Evolutionary conservation across 1,140 invertebrate species (phyloP).

Genomic region (Daktulosphaira vitifoliae): DNA sequence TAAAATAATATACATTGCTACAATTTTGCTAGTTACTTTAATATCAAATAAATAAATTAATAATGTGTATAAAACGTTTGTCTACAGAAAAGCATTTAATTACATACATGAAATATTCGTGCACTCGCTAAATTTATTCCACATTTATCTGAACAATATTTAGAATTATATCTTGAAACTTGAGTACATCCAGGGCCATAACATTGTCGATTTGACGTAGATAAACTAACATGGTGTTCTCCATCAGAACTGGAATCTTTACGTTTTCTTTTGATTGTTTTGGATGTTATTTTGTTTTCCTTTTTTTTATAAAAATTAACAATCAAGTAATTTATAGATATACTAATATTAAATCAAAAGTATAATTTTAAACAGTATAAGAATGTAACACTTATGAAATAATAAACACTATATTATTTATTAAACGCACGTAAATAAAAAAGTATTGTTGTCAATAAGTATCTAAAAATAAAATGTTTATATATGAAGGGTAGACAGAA

Average conservation of each 20-base stretch:
- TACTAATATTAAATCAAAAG: no score
- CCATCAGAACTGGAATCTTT: constrained; percentile 49
- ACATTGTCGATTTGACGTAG: constrained; percentile 58
- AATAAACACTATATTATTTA: no score
- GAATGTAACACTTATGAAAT: no score
- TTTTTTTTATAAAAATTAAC: not conserved
- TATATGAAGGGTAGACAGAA: no score
- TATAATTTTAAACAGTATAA: no score
- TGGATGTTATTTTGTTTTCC: constrained; percentile 8
- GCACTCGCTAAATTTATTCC: constrained; percentile 83
- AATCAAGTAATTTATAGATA: no score
- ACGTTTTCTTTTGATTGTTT: constrained; percentile 36
- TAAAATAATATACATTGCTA: no score
- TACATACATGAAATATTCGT: constrained; percentile 64
- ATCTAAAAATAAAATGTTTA: no score
- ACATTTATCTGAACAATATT: constrained; percentile 92
- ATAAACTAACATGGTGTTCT: constrained; percentile 40
- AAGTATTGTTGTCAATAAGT: no score
- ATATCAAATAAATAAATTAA: constrained; percentile 9
- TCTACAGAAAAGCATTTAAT: not conserved
- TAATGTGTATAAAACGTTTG: constrained; percentile 18
- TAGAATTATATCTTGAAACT: constrained; percentile 69
- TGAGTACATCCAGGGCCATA: constrained; percentile 79
- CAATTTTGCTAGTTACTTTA: no score
- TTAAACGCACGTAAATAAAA: no score